Base-by-base conservation (phyloP, 53 echinoderm and acorn worm species). In the Holothuria leucospilota region DNA sequence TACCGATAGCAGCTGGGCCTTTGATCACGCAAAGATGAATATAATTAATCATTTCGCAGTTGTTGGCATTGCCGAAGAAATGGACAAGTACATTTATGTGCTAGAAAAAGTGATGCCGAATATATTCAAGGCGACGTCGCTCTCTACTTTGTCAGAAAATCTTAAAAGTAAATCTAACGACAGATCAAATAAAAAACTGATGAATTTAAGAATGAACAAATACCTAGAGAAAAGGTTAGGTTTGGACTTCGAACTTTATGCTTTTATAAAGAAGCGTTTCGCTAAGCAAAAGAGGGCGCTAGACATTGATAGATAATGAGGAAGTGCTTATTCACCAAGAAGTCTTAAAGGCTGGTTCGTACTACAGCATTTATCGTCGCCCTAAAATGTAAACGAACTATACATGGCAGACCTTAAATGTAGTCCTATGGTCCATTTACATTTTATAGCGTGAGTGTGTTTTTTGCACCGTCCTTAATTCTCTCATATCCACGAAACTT, bases 41-140 rank as follows among this genome's bases (percentile, higher is more conserved):
- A 60, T 80, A 20, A 38, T 80, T 0, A 59, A 80, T 20, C 80
- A 80, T 80, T 80, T 80, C 38, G 80, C 80, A 13, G 80, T 80
- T 34, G 80, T 80, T 10, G 80, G 80, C 24, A 59, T 80, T 34
- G 59, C 29, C 38, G 80, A 80, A 30, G 59, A 80, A 28, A 28
- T 80, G 28, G 80, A 61, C 58, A 5, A 13, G 4, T 80, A 80
- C 56, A 34, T 34, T 59, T 80, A 28, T 21, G 61, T 80, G 26
- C 38, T 80, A 6, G 80, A 29, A 59, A 80, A 80, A 38, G 59
- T 80, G 28, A 80, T 80, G 80, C 80, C 80, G 2, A 20, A 52
- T 21, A 80, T 60, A 27, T 80, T 80, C 23, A 80, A 61, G 18
- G 39, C 80, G 11, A 80, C 60, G 6, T 29, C 80, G 14, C 61